phyloP scores from a whole-genome alignment of 2,113 vertebrate species.

The Sorex araneus region DNA sequence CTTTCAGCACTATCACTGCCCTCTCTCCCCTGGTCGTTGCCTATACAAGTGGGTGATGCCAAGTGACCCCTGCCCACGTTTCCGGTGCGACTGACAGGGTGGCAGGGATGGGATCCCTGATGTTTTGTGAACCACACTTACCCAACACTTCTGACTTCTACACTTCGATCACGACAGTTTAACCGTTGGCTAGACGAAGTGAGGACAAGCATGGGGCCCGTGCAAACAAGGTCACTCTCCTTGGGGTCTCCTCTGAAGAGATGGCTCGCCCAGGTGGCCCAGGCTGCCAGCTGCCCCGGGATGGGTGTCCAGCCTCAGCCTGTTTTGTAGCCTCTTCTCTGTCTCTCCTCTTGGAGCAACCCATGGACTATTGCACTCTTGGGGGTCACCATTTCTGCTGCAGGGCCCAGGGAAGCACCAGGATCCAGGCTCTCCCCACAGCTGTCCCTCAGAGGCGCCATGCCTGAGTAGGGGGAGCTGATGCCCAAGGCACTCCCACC shows the following conservation, averaged over 20 bases:
- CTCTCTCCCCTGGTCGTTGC: neutral
- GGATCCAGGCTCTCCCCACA: neutral
- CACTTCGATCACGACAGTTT: conserved; percentile 7
- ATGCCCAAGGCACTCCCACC: neutral
- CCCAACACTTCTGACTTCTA: neutral
- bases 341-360: neutral
- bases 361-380: neutral
- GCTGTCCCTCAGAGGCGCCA: neutral
- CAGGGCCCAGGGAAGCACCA: neutral
- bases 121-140: neutral
- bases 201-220: neutral
- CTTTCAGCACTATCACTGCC: neutral
- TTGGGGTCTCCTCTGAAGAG: neutral
- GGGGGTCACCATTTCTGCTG: neutral
- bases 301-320: too few species aligned
- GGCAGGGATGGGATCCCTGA: neutral
- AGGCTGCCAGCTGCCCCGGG: neutral
- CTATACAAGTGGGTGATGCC: neutral
- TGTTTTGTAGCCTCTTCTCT: neutral
- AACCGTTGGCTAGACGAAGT: conserved; percentile 1
- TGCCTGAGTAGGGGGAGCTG: neutral
- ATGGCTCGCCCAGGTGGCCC: neutral
- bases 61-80: neutral
- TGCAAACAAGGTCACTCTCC: neutral
- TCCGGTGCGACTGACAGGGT: neutral